Percentiles rank a stretch among this genome's conserved stretches.
phyloP scores from a whole-genome alignment of 2,113 vertebrate genomes.

The Pterocles orientalis region DNA sequence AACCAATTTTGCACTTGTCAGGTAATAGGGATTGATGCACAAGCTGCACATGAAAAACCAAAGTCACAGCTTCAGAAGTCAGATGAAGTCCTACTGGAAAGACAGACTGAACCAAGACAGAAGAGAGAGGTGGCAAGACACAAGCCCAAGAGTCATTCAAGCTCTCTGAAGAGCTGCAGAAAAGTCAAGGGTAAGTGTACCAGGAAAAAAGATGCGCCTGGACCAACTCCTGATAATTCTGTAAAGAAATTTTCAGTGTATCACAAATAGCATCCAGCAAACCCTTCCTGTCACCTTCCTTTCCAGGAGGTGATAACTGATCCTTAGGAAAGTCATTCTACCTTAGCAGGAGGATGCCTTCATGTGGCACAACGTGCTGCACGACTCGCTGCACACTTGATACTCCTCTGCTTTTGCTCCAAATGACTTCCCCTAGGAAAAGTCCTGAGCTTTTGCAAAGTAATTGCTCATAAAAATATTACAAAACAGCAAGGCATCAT shows the following conservation, averaged over 20 bases:
- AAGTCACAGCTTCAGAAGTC: not conserved
- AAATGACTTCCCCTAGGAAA: not conserved
- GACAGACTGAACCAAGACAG: not conserved
- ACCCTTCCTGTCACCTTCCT: not conserved
- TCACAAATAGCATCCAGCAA: not conserved
- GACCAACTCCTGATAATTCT: not conserved
- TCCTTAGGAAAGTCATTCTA: not conserved
- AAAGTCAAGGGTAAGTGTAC: not conserved
- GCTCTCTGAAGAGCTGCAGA: not conserved
- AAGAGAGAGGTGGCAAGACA: not conserved
- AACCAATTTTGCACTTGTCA: not conserved
- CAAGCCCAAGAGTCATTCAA: not conserved
- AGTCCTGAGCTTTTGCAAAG: not conserved
- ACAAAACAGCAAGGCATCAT: not conserved
- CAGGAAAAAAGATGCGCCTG: not conserved
- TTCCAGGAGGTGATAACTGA: not conserved
- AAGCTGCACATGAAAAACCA: not conserved
- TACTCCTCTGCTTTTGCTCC: not conserved
- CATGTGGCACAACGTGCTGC: fast-evolving
- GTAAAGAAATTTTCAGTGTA: not conserved
- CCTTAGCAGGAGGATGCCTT: not conserved
- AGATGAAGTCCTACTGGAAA: not conserved
- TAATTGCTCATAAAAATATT: not conserved
- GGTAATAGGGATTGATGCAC: not conserved
- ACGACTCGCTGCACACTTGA: not conserved